Conservation (phyloP, 2,113 vertebrate species). For the Planiliza haematocheilus region DNA sequence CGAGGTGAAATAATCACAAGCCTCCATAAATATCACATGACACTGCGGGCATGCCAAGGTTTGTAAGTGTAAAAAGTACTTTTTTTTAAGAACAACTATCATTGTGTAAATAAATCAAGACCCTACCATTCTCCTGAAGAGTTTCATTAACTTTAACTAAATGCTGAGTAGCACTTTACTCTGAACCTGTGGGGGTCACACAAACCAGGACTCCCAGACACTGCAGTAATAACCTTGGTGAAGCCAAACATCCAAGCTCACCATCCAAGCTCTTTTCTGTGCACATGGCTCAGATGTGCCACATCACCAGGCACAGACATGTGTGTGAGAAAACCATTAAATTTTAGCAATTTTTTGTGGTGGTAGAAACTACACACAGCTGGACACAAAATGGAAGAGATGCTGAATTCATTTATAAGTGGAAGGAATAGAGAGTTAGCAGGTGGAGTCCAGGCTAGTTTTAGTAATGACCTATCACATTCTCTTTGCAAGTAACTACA, state of each 20-base stretch:
- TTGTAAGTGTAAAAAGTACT: neutral
- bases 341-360: neutral
- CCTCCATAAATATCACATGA: no score
- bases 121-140: neutral
- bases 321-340: neutral
- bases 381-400: neutral
- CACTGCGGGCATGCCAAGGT: neutral
- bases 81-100: neutral
- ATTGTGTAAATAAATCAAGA: slow-evolving; percentile 9
- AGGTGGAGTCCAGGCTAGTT: neutral
- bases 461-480: neutral
- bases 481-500: neutral
- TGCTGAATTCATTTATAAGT: neutral
- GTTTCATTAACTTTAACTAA: neutral
- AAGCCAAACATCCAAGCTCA: neutral
- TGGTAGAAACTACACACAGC: neutral
- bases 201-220: neutral
- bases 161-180: neutral
- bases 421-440: neutral
- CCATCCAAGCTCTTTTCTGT: no score
- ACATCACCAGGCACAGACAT: neutral
- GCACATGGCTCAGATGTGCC: neutral
- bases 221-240: slow-evolving; percentile 10
- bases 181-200: neutral
- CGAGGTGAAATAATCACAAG: no score